Base-by-base conservation (phyloP, 2,797 vertebrate genomes). In the Poeciliopsis presidionis region DNA sequence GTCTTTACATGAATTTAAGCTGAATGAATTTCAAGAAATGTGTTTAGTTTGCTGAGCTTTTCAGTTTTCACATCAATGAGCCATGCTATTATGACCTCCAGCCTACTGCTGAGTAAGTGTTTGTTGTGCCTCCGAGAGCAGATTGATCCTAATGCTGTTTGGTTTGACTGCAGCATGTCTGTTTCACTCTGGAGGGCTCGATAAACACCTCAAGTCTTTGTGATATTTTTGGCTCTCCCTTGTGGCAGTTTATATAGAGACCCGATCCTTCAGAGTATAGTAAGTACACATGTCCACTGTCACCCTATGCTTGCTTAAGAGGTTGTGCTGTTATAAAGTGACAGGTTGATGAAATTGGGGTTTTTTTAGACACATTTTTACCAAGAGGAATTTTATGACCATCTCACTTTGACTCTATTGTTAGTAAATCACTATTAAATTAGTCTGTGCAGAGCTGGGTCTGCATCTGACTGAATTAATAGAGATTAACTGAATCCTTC, bases 1-100 rank as follows among this genome's bases (percentile, higher is more conserved):
- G 55, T 47, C 71, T 79, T 28, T 28, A 63, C 78, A 61, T 76
- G 25, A 81, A n/a, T 77, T 81, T 51, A 70, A 51, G 51, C 73
- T 33, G 14, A 46, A 20, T 51, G 20, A 72, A 72, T 51, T 22
- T 12, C 28, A 73, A 22, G 1, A 73, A 53, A 53, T 51, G 30
- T 14, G 14, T 53, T 36, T 53, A 53, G 4, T 43, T 41, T 41
- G 65, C 36, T 69, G 65, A 39, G 39, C 65, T 41, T 69, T 25
- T 69, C 20, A 69, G 7, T 25, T 69, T 67, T 69, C 20, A 43
- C 65, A 65, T 65, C 33, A 25, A 69, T 43, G 20, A 69, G 36
- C 20, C 4, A 43, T n/a, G 20, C 39, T 25, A 12, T 69, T 69
- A n/a, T 43, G 33, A 69, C 39, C 65, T 36, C 39, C 61, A 39